Evolutionary conservation across 2,113 vertebrate genomes (phyloP).

Genomic region (Struthio camelus): DNA sequence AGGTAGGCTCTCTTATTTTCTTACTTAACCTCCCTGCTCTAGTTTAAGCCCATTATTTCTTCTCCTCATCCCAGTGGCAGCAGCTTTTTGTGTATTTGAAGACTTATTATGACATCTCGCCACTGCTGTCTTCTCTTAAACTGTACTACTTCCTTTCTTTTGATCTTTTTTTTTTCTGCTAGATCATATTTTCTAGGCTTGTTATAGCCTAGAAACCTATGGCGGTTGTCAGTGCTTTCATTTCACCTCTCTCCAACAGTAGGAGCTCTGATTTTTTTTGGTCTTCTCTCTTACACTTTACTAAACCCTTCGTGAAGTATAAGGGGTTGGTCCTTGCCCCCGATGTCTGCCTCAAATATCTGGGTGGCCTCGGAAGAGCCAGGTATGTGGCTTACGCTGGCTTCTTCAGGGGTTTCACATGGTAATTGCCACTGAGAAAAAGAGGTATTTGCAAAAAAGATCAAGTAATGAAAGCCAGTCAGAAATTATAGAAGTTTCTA

Average conservation of each 20-base stretch:
- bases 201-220: not conserved
- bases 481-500: not conserved
- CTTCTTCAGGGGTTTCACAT: not conserved
- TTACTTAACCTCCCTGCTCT: not conserved
- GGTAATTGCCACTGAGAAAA: not conserved
- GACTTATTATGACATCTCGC: not conserved
- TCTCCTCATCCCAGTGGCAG: not conserved
- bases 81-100: not conserved
- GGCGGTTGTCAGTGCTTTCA: not conserved
- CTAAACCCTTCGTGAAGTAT: not conserved
- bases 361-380: not conserved
- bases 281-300: not conserved
- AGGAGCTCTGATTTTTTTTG: not conserved
- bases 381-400: not conserved
- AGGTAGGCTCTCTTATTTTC: not conserved
- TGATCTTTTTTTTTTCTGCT: not conserved
- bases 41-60: not conserved
- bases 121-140: not conserved
- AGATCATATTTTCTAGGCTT: not conserved
- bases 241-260: accelerated
- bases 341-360: not conserved
- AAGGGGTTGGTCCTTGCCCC: not conserved
- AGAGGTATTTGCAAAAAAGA: not conserved
- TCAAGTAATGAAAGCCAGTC: not conserved
- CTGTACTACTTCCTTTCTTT: not conserved